Conservation (phyloP, 1,140 invertebrate genomes). For the Panonychus citri region DNA sequence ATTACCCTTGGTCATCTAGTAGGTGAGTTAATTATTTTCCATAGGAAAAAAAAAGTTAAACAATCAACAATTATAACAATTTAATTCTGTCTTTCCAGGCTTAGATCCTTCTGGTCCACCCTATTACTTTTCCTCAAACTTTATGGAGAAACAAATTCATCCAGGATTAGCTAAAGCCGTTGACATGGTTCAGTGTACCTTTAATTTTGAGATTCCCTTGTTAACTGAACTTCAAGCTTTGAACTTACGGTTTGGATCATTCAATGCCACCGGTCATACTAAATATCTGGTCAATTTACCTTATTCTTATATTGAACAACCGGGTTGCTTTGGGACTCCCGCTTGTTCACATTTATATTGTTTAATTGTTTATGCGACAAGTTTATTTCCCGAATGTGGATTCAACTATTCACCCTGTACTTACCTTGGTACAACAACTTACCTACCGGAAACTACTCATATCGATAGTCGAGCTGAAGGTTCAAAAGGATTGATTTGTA, state of each 20-base stretch:
- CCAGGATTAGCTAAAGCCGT: neutral
- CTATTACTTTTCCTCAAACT: too few relatives aligned
- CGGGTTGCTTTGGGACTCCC: neutral
- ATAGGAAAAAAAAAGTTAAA: neutral
- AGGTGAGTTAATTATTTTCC: neutral
- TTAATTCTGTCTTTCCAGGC: neutral
- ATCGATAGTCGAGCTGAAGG: neutral
- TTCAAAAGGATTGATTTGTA: neutral
- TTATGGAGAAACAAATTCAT: neutral
- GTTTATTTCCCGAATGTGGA: neutral
- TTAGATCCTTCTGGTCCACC: too few relatives aligned
- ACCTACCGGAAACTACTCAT: neutral
- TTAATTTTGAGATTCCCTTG: neutral
- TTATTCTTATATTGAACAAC: neutral
- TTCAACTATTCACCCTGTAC: neutral
- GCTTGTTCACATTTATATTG: neutral
- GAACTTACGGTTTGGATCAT: neutral
- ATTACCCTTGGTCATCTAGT: neutral
- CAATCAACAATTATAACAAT: neutral
- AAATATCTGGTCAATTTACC: neutral
- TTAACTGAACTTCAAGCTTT: neutral
- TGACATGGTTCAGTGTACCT: neutral
- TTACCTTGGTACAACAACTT: neutral
- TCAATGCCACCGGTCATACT: neutral
- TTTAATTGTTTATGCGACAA: neutral